Evolutionary conservation across 1,140 invertebrate species (phyloP), one percentile per base, ranked within the genome.

Genomic region (Aphaenogaster rudis): DNA sequence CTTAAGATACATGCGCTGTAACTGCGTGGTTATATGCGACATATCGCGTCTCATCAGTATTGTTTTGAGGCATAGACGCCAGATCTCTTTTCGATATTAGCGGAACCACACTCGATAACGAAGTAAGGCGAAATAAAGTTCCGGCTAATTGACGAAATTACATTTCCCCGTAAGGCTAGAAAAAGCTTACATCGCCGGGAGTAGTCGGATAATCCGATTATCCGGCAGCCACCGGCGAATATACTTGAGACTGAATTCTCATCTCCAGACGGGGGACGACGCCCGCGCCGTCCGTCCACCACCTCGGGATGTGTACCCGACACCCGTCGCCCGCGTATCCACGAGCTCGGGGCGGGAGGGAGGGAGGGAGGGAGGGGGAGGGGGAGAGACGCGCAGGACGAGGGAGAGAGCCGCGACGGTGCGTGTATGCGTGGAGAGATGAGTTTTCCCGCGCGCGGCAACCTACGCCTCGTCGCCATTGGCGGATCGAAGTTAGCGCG

Each of bases 361-460:
- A 9, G 5, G 13, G 50, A 8, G n/a, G 21, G n/a, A 5, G 4
- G 13, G 50, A 8, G n/a, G 21, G 11, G 0, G 11, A 8, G 33
- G 15, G 1, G 7, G 28, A 9, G 3, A 0, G 36, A 13, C 39
- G 21, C 9, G 36, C 17, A 42, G 48, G 39, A 57, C 11, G 50
- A 54, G 54, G 17, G 13, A n/a, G n/a, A 74, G 77, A 67, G 28
- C 42, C 15, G 50, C 17, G 28, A 52, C 50, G 54, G 42, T 88
- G 90, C 69, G 81, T 86, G 90, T 89, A 50, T 87, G 91, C 89
- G 90, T 89, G 67, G 57, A 84, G 74, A 74, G 72, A 74, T 78
- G 86, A 86, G 88, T 92, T 93, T 93, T 93, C 93, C 93, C 93
- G 92, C 92, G 93, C 93, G 93, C 92, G 92, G 86, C 89, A 93